Evolutionary conservation across 2,888 invertebrate species (phyloP).

Genomic region (Platycheirus albimanus): DNA sequence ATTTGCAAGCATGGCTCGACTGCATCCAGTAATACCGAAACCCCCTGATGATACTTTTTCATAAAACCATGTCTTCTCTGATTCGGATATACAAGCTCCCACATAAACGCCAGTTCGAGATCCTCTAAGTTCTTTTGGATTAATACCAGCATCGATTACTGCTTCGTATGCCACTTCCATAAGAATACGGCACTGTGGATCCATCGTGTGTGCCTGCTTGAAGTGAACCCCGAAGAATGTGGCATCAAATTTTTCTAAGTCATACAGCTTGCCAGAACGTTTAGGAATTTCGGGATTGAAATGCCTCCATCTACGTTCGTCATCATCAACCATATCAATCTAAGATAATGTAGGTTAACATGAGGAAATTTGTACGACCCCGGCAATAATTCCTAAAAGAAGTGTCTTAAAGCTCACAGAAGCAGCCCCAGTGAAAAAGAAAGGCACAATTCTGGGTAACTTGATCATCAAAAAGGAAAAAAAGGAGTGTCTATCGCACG

Average conservation of each 20-base stretch:
- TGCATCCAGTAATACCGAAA: conserved; percentile 86
- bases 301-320: conserved; percentile 89
- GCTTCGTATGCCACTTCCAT: conserved; percentile 91
- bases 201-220: conserved; percentile 90
- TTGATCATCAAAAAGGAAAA: too few species aligned
- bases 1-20: conserved; percentile 95
- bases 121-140: conserved; percentile 87
- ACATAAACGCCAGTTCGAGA: conserved; percentile 89
- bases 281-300: conserved; percentile 90
- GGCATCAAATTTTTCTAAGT: conserved; percentile 89
- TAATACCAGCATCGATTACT: conserved; percentile 89
- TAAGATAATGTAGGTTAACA: conserved; percentile 80
- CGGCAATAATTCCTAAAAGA: too few species aligned
- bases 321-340: conserved; percentile 92
- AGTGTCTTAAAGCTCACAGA: too few species aligned
- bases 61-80: conserved; percentile 88
- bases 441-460: too few species aligned
- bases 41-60: conserved; percentile 85
- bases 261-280: conserved; percentile 88
- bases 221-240: conserved; percentile 90
- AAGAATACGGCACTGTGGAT: conserved; percentile 90
- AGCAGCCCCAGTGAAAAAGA: too few species aligned
- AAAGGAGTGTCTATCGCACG: too few species aligned
- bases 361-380: too few species aligned
- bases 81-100: conserved; percentile 88